These are phyloP conservation scores for Linepithema humile DNA, from an alignment of 1,140 invertebrate species.

Conservation along the genomic window DNA sequence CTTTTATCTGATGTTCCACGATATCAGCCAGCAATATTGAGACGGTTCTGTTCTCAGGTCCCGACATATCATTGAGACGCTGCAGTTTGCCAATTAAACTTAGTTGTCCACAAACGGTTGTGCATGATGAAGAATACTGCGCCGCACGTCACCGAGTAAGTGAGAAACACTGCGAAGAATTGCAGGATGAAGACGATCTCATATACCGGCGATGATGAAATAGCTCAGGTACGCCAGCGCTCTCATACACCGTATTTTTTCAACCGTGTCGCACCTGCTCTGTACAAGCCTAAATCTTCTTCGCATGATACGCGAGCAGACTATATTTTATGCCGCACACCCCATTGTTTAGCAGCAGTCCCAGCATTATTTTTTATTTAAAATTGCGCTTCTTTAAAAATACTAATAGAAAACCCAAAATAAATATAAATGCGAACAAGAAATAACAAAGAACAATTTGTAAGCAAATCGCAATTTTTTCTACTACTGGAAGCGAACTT, in stretches of 20 bases:
- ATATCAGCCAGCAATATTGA: conserved; percentile 23
- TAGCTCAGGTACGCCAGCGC: conserved; percentile 49
- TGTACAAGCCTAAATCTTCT: conserved; percentile 31
- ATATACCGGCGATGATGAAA: conserved; percentile 56
- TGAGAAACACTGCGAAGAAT: conserved; percentile 50
- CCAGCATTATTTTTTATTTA: conserved; percentile 13
- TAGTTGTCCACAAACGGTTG: conserved; percentile 60
- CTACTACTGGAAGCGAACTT: neutral
- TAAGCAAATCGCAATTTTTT: neutral
- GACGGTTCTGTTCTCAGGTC: neutral
- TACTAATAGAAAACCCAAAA: conserved; percentile 41
- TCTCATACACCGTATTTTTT: conserved; percentile 24
- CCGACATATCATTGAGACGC: neutral
- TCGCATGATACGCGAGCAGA: conserved; percentile 17
- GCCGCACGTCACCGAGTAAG: conserved; percentile 42
- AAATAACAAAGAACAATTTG: conserved; percentile 6
- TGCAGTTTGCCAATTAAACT: conserved; percentile 49
- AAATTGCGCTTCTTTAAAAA: conserved; percentile 31
- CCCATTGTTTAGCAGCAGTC: conserved; percentile 20
- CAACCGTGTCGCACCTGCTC: conserved; percentile 53
- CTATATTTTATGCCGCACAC: conserved; percentile 52
- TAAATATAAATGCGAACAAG: conserved; percentile 36
- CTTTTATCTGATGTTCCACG: conserved; percentile 54
- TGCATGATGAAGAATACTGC: conserved; percentile 59
- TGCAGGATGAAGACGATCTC: conserved; percentile 66